These are phyloP conservation scores for Octopus bimaculoides DNA, from an alignment of 1,140 invertebrate genomes.

Conservation along the genomic window DNA sequence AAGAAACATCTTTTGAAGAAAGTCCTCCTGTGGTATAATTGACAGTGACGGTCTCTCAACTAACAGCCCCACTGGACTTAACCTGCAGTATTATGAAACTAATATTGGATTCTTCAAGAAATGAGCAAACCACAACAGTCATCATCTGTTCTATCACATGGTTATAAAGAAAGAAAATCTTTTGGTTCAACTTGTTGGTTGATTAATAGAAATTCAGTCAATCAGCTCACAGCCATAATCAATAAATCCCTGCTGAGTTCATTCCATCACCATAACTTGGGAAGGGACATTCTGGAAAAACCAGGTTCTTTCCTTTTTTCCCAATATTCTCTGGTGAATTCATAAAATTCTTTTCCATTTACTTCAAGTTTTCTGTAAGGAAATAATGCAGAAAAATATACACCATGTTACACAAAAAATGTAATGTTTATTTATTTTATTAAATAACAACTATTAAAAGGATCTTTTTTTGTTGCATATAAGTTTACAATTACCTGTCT, in stretches of 20 bases:
- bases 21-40: too few species aligned
- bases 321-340: constrained; percentile 66
- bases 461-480: background rate
- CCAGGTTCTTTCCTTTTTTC: constrained; percentile 61
- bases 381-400: constrained; percentile 13
- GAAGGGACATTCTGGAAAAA: constrained; percentile 60
- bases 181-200: background rate
- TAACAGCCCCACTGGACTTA: background rate
- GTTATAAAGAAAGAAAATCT: background rate
- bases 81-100: constrained; percentile 14
- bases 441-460: background rate
- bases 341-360: constrained; percentile 64
- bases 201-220: background rate
- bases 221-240: constrained; percentile 6
- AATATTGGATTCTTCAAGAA: constrained; percentile 24
- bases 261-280: constrained; percentile 43
- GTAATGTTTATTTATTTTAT: background rate
- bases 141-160: background rate
- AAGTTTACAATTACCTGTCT: background rate
- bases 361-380: constrained; percentile 43
- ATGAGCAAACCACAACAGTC: too few species aligned
- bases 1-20: too few species aligned
- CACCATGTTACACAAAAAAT: background rate
- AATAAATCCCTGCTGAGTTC: background rate
- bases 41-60: too few species aligned